Conservation (phyloP, 1,140 invertebrate species). For the Dreissena polymorpha region DNA sequence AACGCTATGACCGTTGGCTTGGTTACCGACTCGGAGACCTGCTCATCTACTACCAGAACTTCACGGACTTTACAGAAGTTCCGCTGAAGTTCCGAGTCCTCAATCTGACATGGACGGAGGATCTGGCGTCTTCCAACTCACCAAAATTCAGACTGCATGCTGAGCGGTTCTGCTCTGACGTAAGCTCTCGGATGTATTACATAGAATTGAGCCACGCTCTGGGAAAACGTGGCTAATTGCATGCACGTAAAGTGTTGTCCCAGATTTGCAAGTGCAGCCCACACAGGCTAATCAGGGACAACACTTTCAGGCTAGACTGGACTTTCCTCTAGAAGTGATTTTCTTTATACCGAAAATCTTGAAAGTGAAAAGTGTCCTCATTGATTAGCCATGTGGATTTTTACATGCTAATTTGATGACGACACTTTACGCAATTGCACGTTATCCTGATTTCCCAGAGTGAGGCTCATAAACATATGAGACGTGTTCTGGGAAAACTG, state of each 20-base stretch:
- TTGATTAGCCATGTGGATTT: no score
- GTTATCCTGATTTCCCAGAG: no score
- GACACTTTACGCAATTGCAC: no score
- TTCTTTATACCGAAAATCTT: no score
- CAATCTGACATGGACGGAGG: constrained; percentile 47
- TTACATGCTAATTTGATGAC: no score
- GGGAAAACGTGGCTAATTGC: no score
- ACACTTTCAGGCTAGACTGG: not conserved
- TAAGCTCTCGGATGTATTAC: constrained; percentile 1
- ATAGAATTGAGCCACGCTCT: not conserved
- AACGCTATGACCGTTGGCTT: constrained; percentile 41
- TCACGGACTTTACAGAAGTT: constrained; percentile 46
- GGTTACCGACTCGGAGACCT: constrained; percentile 48
- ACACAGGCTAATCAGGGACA: not conserved
- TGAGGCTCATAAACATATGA: no score
- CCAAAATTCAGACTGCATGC: constrained; percentile 41
- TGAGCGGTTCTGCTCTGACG: constrained; percentile 49
- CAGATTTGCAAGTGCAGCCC: not conserved
- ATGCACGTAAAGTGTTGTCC: not conserved
- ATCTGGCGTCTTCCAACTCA: constrained; percentile 22
- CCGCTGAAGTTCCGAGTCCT: constrained; percentile 48
- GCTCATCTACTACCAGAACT: constrained; percentile 48
- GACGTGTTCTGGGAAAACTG: no score
- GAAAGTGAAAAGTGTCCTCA: no score
- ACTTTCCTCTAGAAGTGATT: no score